phyloP scores from a whole-genome alignment of 2,888 invertebrate species.

The Elmis aenea region DNA sequence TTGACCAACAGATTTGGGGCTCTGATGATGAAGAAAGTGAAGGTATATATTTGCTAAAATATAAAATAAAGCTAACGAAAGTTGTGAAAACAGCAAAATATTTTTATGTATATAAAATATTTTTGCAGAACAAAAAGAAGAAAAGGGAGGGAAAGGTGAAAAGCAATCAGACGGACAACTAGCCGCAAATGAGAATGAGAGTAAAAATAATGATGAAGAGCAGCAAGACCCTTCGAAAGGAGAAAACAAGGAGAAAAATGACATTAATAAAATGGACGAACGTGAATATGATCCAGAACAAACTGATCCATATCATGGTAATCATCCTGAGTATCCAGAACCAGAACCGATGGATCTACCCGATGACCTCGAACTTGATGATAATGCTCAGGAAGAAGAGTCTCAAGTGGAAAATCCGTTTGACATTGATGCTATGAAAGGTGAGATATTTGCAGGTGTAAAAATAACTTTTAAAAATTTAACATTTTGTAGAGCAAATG shows the following conservation, averaged over 20 bases:
- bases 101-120: neutral
- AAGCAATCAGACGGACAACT: slow-evolving; percentile 65
- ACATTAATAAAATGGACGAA: slow-evolving; percentile 81
- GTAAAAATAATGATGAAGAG: slow-evolving; percentile 31
- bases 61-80: slow-evolving; percentile 24
- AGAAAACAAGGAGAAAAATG: slow-evolving; percentile 53
- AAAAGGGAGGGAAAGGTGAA: slow-evolving; percentile 54
- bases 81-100: slow-evolving; percentile 51
- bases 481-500: slow-evolving; percentile 29
- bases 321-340: slow-evolving; percentile 71
- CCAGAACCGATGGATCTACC: slow-evolving; percentile 85
- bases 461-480: slow-evolving; percentile 7
- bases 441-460: slow-evolving; percentile 5
- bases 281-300: slow-evolving; percentile 76
- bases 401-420: slow-evolving; percentile 76
- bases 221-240: slow-evolving; percentile 51
- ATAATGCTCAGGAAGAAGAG: slow-evolving; percentile 57
- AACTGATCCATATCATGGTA: slow-evolving; percentile 76
- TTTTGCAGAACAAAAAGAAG: slow-evolving; percentile 30
- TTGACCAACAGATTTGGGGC: slow-evolving; percentile 78
- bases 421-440: slow-evolving; percentile 78
- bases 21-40: slow-evolving; percentile 70
- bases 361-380: slow-evolving; percentile 79
- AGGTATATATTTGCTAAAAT: slow-evolving; percentile 37
- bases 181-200: slow-evolving; percentile 65